phyloP scores from a whole-genome alignment of 1,140 invertebrate genomes.

The Asbolus verrucosus region DNA sequence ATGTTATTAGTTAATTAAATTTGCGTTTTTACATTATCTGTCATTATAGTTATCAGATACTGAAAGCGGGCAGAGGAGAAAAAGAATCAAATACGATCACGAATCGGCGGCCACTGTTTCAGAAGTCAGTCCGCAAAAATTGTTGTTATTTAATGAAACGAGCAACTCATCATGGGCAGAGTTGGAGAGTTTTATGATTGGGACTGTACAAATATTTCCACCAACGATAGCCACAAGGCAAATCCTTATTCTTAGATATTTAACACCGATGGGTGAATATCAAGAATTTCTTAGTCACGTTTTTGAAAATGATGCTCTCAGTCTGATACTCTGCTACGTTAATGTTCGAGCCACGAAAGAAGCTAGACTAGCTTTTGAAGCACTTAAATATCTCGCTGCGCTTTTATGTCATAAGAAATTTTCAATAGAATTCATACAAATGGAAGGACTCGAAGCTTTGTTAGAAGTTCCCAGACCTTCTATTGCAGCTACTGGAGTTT shows the following conservation, averaged over 20 bases:
- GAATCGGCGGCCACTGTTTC: neutral
- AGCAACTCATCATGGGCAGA: slow-evolving; percentile 91
- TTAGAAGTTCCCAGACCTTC: slow-evolving; percentile 92
- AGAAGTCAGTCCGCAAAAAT: neutral
- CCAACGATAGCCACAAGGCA: slow-evolving; percentile 88
- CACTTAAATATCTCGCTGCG: slow-evolving; percentile 92
- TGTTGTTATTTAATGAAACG: slow-evolving; percentile 59
- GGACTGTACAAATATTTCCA: slow-evolving; percentile 85
- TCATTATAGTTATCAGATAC: slow-evolving; percentile 35
- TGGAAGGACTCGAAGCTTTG: slow-evolving; percentile 85
- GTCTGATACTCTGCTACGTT: slow-evolving; percentile 91
- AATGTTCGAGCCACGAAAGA: slow-evolving; percentile 89
- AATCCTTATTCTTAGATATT: slow-evolving; percentile 91
- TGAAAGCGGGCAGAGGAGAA: slow-evolving; percentile 42
- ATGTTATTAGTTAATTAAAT: too few relatives aligned
- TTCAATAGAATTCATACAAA: slow-evolving; percentile 92
- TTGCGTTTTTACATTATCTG: slow-evolving; percentile 4
- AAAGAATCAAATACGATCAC: slow-evolving; percentile 44
- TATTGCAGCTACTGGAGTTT: slow-evolving; percentile 94
- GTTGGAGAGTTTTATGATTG: slow-evolving; percentile 89
- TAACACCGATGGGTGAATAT: slow-evolving; percentile 96
- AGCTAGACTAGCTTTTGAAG: slow-evolving; percentile 94
- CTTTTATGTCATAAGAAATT: slow-evolving; percentile 98
- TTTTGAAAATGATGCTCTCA: slow-evolving; percentile 88
- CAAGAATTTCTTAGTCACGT: slow-evolving; percentile 94